phyloP scores from a whole-genome alignment of 2,113 vertebrate species.

The Corapipo altera region DNA sequence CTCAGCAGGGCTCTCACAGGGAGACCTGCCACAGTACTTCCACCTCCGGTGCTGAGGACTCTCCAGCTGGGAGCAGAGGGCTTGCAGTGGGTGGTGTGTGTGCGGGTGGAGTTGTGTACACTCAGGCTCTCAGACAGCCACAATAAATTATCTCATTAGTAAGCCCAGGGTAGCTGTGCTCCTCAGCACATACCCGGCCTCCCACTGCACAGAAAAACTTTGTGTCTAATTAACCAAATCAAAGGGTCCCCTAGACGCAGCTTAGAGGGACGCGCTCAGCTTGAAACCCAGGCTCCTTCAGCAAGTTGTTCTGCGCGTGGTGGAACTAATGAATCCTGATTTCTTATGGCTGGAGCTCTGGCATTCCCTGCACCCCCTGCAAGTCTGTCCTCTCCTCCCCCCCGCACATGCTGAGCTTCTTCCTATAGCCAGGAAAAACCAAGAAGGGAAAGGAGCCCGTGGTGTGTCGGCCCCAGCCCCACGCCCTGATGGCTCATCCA shows the following conservation, averaged over 20 bases:
- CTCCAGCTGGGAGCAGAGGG: neutral
- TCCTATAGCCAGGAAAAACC: rapidly evolving
- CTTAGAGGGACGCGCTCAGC: neutral
- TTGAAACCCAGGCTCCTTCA: neutral
- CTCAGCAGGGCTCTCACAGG: neutral
- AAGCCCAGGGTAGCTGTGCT: neutral
- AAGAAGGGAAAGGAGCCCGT: rapidly evolving
- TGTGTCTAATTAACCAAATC: neutral
- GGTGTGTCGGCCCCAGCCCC: neutral
- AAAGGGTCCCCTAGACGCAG: neutral
- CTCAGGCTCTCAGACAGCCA: slow-evolving; percentile 23
- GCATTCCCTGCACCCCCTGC: neutral
- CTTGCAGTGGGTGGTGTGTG: neutral
- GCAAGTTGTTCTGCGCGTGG: rapidly evolving
- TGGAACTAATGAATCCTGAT: neutral
- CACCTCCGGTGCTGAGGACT: neutral
- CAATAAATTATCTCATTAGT: slow-evolving; percentile 40
- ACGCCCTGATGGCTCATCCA: rapidly evolving
- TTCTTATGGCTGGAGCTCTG: neutral
- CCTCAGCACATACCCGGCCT: slow-evolving; percentile 8
- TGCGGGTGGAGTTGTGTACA: neutral
- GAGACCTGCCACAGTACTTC: neutral
- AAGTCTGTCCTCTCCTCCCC: neutral
- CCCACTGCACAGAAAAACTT: slow-evolving; percentile 27
- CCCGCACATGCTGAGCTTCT: neutral